Percentiles rank a stretch among this genome's conserved stretches.
Conservation (phyloP, 2,797 vertebrate genomes). For the Tarsius wallacei region DNA sequence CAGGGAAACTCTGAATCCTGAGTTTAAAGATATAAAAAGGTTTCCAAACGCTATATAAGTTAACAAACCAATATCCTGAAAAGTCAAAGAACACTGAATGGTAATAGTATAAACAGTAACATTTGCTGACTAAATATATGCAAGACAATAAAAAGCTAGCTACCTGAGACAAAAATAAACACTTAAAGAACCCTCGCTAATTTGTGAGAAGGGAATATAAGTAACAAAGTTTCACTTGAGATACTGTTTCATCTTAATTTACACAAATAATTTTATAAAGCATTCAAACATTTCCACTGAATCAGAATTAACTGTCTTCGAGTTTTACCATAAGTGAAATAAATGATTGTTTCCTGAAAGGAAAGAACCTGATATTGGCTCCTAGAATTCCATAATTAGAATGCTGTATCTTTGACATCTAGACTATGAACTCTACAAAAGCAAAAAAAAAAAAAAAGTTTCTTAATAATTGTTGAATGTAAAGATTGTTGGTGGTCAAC, state of each 20-base stretch:
- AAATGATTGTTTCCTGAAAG: background rate
- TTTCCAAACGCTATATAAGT: background rate
- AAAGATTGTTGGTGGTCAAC: background rate
- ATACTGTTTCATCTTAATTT: constrained; percentile 31
- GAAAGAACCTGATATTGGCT: background rate
- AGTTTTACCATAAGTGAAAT: background rate
- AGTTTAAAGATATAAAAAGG: background rate
- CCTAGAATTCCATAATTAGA: constrained; percentile 37
- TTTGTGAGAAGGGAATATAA: background rate
- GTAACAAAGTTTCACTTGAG: background rate
- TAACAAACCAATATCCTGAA: background rate
- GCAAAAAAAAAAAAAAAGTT: too few species aligned
- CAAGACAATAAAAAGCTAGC: background rate
- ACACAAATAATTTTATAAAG: background rate
- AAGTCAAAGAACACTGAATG: constrained; percentile 1
- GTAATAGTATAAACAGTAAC: background rate
- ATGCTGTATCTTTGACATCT: background rate
- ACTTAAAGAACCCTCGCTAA: background rate
- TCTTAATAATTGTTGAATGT: background rate
- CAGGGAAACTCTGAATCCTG: background rate
- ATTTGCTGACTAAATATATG: background rate
- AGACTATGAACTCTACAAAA: constrained; percentile 12
- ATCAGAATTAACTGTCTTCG: background rate
- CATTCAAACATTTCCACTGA: background rate
- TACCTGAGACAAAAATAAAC: constrained; percentile 1